Percentiles rank a stretch among this genome's conserved stretches.
Evolutionary conservation across 2,113 vertebrate species (phyloP).

Genomic region (Nibea coibor): DNA sequence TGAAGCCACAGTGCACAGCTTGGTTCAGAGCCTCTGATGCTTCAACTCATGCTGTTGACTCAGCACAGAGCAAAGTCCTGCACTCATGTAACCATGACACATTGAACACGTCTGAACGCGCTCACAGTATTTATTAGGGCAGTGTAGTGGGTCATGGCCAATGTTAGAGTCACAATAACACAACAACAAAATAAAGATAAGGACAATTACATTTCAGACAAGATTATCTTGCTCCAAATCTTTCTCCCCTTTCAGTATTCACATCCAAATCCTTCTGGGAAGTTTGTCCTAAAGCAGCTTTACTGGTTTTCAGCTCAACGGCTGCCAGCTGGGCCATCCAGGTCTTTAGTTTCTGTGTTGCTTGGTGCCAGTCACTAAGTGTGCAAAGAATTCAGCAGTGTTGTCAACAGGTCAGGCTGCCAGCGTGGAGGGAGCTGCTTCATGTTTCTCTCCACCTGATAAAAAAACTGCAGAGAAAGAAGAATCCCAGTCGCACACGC

Average conservation of each 20-base stretch:
- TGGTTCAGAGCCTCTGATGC: background rate
- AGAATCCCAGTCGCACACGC: background rate
- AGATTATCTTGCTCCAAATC: background rate
- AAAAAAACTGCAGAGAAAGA: background rate
- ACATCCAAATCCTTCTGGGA: background rate
- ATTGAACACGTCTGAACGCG: background rate
- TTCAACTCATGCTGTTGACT: background rate
- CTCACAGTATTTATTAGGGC: background rate
- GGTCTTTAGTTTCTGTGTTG: constrained; percentile 29
- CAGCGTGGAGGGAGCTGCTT: background rate
- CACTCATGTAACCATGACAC: too few species aligned
- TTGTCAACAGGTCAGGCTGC: background rate
- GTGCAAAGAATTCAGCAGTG: constrained; percentile 22
- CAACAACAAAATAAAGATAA: background rate
- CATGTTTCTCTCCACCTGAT: background rate
- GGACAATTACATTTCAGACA: background rate
- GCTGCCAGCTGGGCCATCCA: constrained; percentile 13
- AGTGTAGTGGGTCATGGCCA: background rate
- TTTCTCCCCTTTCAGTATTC: background rate
- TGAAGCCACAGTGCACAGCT: background rate
- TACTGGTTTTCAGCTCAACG: background rate
- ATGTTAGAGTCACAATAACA: constrained; percentile 9
- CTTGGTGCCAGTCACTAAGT: constrained; percentile 8
- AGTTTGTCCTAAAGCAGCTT: background rate
- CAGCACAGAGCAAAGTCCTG: background rate